Evolutionary conservation across 2,888 invertebrate genomes (phyloP), one percentile per base, ranked within the genome.

Genomic region (Cheilosia scutellata): DNA sequence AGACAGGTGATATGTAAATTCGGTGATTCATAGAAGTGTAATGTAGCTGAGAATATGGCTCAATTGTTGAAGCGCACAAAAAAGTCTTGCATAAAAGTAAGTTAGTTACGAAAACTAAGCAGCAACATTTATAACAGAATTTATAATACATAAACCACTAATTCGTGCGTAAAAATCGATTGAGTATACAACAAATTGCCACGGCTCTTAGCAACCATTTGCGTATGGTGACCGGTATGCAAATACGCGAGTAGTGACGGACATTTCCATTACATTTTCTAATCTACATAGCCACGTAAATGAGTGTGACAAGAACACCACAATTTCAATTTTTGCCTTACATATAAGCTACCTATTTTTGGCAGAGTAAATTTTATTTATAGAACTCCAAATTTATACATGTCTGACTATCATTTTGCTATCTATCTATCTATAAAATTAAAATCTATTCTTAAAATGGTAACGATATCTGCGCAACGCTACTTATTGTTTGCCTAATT

Each of bases 11-110:
- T 62, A 47, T 9, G 20, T 40, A 68, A 70, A 51, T 20, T n/a
- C 1, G 62, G 68, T 72, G 68, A 47, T 72, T 62, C 44, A 5
- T 51, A 62, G 40, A n/a, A n/a, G 29, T 37, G 40, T 6, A 25
- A 58, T 60, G 49, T 31, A 47, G n/a, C 37, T 29, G 47, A 25
- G 44, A 88, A 76, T 31, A 91, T 92, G 91, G 91, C 92, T 83
- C 90, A 92, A 84, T 89, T 92, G 88, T 89, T 92, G 53, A 91
- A 90, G 88, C 91, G 92, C 89, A 92, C 92, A 79, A 92, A 92
- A 87, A 92, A 92, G 82, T 91, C 92, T 87, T 92, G 92, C 87
- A 89, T 91, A 77, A 92, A 92, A 91, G 92, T 92, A 89, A 92
- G 90, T 88, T 20, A 20, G 20, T 62, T 9, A 37, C 16, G 13